Evolutionary conservation across 2,888 invertebrate genomes (phyloP).

Genomic region (Lycophotia porphyrea): DNA sequence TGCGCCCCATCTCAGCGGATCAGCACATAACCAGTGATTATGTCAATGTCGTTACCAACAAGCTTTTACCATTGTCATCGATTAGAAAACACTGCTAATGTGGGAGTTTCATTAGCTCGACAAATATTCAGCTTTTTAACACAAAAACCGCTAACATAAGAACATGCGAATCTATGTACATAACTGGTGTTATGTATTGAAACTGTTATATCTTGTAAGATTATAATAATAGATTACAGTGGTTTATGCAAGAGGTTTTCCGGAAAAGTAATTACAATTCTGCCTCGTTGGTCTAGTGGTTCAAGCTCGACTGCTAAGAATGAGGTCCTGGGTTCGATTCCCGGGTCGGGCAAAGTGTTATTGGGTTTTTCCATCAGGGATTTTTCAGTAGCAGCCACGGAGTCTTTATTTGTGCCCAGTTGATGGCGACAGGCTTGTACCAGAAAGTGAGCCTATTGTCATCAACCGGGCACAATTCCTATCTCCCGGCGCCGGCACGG

Average conservation of each 20-base stretch:
- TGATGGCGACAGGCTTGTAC: too few species aligned
- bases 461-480: neutral
- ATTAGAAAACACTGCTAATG: constrained; percentile 76
- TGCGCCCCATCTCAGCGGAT: constrained; percentile 15
- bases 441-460: neutral
- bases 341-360: too few species aligned
- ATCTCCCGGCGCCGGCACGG: neutral
- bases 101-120: constrained; percentile 68
- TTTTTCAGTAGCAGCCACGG: too few species aligned
- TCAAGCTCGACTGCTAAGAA: too few species aligned
- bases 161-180: constrained; percentile 35
- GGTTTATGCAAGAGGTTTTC: neutral
- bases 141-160: neutral
- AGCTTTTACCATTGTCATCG: constrained; percentile 78
- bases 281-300: too few species aligned
- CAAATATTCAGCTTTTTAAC: constrained; percentile 48
- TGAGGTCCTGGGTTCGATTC: too few species aligned
- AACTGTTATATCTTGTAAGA: constrained; percentile 13
- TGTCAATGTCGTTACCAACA: constrained; percentile 55
- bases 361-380: too few species aligned
- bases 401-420: too few species aligned
- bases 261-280: neutral
- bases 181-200: constrained; percentile 25
- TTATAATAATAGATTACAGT: neutral
- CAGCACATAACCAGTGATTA: constrained; percentile 58